A percentile compares a stretch with the other conserved stretches of the same genome.
Evolutionary conservation across 1,140 invertebrate genomes (phyloP).

Genomic region (Globodera ellingtonae): DNA sequence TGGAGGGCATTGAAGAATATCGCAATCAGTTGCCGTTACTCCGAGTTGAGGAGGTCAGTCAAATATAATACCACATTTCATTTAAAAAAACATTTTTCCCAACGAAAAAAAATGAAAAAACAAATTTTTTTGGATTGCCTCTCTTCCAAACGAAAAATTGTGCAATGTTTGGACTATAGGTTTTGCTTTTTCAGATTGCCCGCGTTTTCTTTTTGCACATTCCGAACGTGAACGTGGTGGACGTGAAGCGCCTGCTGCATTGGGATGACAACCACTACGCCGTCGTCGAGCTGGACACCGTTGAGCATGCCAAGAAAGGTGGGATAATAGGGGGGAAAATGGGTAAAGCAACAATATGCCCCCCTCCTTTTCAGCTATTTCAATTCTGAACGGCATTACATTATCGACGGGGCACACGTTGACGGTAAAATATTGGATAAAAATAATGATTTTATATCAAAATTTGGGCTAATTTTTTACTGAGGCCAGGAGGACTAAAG

Average conservation of each 20-base stretch:
- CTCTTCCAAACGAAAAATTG: too few species aligned
- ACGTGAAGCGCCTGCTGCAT: neutral
- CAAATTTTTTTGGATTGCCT: too few species aligned
- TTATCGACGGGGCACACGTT: neutral
- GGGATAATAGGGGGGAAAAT: neutral
- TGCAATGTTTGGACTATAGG: neutral
- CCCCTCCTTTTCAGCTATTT: neutral
- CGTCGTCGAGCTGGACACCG: neutral
- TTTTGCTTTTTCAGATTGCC: neutral
- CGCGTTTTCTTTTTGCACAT: conserved; percentile 4
- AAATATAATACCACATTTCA: neutral
- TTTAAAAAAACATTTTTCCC: too few species aligned
- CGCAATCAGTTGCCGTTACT: neutral
- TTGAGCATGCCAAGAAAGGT: neutral
- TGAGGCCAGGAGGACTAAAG: too few species aligned
- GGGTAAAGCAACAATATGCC: neutral
- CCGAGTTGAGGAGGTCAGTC: neutral
- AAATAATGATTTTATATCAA: too few species aligned
- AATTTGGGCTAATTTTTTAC: too few species aligned
- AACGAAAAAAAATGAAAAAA: too few species aligned
- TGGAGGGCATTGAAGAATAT: neutral
- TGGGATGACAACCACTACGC: neutral
- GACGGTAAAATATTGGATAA: neutral
- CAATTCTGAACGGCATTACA: neutral
- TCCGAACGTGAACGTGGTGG: neutral